phyloP scores from a whole-genome alignment of 2,888 invertebrate species.

The Chromoteleia sp. region DNA sequence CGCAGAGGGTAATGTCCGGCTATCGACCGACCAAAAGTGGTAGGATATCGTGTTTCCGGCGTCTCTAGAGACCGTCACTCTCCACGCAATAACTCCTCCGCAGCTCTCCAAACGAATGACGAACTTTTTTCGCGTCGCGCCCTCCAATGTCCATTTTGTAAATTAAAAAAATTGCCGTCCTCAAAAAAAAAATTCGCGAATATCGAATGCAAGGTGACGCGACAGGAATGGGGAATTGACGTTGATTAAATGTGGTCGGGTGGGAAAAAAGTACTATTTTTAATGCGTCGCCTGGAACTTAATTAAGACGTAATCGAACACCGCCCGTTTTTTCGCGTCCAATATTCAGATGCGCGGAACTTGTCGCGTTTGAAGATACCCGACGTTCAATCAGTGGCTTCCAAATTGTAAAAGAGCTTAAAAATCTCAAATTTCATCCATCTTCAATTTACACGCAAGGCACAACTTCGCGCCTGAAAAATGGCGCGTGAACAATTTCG shows the following conservation, averaged over 20 bases:
- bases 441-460: too few species aligned
- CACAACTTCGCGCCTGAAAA: constrained; percentile 2
- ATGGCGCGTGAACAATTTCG: constrained; percentile 70
- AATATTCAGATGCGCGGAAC: too few species aligned
- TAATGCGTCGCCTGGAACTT: too few species aligned
- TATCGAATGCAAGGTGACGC: too few species aligned
- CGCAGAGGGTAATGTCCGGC: constrained; percentile 81
- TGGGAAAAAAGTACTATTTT: too few species aligned
- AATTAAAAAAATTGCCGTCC: neutral
- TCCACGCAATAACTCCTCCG: constrained; percentile 22
- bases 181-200: too few species aligned
- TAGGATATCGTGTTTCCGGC: constrained; percentile 52
- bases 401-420: neutral
- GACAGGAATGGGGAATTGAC: neutral
- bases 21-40: constrained; percentile 80
- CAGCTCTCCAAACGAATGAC: constrained; percentile 23
- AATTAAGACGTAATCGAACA: too few species aligned
- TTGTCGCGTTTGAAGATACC: too few species aligned
- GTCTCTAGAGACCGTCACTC: constrained; percentile 41
- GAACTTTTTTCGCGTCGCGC: neutral
- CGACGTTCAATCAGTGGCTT: too few species aligned
- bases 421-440: neutral
- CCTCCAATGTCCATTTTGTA: neutral
- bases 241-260: neutral
- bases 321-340: too few species aligned